Conservation (phyloP, 2,888 invertebrate genomes). For the Tubulanus polymorphus region DNA sequence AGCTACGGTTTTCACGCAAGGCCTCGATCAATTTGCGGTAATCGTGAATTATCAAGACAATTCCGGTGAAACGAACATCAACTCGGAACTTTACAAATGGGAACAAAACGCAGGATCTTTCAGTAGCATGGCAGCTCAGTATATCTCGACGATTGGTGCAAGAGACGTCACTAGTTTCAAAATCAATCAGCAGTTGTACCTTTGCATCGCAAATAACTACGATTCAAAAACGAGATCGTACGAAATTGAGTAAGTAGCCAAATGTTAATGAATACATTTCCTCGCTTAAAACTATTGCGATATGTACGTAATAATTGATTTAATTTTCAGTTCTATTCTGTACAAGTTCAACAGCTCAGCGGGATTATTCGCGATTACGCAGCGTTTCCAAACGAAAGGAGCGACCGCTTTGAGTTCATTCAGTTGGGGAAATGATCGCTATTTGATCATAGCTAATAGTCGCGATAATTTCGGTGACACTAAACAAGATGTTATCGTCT, state of each 20-base stretch:
- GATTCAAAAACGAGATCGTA: slow-evolving; percentile 26
- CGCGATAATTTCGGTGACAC: slow-evolving; percentile 34
- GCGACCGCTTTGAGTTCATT: slow-evolving; percentile 32
- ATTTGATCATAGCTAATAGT: slow-evolving; percentile 39
- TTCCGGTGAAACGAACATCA: slow-evolving; percentile 29
- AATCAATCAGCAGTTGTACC: slow-evolving; percentile 29
- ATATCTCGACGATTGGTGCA: slow-evolving; percentile 35
- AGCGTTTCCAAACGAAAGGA: slow-evolving; percentile 37
- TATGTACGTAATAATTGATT: no score
- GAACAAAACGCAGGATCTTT: slow-evolving; percentile 28
- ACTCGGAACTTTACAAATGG: slow-evolving; percentile 38
- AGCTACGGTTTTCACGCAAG: slow-evolving; percentile 30
- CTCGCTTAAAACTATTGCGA: no score
- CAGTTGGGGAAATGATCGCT: slow-evolving; percentile 24
- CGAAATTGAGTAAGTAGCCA: slow-evolving; percentile 30
- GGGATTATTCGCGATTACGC: slow-evolving; percentile 35
- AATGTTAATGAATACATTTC: no score
- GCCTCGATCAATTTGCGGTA: slow-evolving; percentile 30
- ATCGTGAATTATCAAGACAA: slow-evolving; percentile 39
- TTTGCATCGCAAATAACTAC: slow-evolving; percentile 40
- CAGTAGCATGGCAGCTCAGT: slow-evolving; percentile 26
- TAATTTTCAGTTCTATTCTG: slow-evolving; percentile 36
- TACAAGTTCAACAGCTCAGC: slow-evolving; percentile 32
- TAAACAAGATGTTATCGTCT: slow-evolving; percentile 25
- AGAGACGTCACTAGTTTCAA: slow-evolving; percentile 26